Evolutionary conservation across 2,113 vertebrate species (phyloP), one percentile per base, ranked within the genome.

Genomic region (Pardalotus punctatus): DNA sequence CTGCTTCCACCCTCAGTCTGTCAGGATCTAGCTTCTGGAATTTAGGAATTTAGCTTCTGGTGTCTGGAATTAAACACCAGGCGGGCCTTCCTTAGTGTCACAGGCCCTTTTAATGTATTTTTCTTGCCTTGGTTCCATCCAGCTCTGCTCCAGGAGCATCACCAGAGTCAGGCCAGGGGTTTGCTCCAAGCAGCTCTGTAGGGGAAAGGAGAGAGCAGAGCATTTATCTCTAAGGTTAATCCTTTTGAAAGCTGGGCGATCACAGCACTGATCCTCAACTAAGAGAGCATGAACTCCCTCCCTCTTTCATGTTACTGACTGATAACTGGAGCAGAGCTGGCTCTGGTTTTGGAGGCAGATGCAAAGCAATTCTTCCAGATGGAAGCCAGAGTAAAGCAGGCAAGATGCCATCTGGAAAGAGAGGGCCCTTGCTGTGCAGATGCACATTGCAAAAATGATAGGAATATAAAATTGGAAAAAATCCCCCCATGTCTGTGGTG

Each of bases 351-450:
- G 69, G 83, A 95, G 61, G 74, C 96, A 96, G 95, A 95, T 95
- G 94, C 83, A 94, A 72, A 88, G 56, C 73, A 71, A 23, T 94
- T 74, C 72, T 86, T 94, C 93, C 96, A 96, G 93, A 96, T 96
- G 93, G 95, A 93, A 97, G 90, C 84, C 89, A 89, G 91, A 96
- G 90, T 45, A 83, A 95, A 88, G 85, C 78, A 93, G 94, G 95
- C 94, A 93, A 84, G 66, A 21, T 42, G 86, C 97, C 94, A 97
- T 93, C 81, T 97, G 96, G 93, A 97, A 88, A 50, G 76, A 90
- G 54, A 91, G 53, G 40, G 43, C n/a, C 38, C 61, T 94, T 76
- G 72, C 66, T 94, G 72, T 94, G 91, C 87, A 96, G 85, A 94
- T 91, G 92, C 72, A 90, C 29, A 3, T 65, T 91, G 40, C 64